Conservation (phyloP, 2,797 vertebrate genomes). For the Balearica regulorum region DNA sequence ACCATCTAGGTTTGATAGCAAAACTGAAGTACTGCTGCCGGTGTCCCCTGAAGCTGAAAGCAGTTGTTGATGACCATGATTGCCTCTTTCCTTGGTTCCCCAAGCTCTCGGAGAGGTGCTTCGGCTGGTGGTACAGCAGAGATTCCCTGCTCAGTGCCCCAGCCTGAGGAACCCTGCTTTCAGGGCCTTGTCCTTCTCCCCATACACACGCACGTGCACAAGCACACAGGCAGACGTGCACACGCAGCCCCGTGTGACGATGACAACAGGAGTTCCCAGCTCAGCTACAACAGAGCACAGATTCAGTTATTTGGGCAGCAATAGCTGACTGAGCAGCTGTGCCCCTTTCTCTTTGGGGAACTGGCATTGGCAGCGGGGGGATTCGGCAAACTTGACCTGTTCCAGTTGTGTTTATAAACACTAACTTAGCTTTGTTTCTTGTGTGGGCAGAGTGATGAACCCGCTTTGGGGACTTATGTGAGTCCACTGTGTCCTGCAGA, state of each 20-base stretch:
- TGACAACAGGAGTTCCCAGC: background rate
- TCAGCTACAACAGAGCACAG: too few species aligned
- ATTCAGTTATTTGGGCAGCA: background rate
- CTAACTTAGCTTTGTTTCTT: background rate
- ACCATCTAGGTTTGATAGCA: background rate
- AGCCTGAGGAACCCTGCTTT: background rate
- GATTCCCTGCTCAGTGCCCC: background rate
- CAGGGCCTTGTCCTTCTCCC: background rate
- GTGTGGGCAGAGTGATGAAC: background rate
- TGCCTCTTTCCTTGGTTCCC: background rate
- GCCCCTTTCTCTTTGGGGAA: background rate
- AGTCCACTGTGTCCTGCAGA: background rate
- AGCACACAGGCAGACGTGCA: rapidly evolving
- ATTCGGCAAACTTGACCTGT: background rate
- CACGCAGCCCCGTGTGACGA: rapidly evolving
- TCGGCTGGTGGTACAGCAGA: background rate
- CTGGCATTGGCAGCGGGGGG: rapidly evolving
- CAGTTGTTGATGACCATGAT: background rate
- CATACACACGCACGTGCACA: rapidly evolving
- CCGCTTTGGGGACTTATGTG: rapidly evolving
- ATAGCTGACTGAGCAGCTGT: background rate
- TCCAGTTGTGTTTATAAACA: background rate
- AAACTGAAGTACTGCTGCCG: background rate
- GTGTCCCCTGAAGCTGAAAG: background rate
- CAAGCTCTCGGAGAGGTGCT: background rate